Conservation (phyloP, 2,113 vertebrate genomes). For the western clawed frog (Xenopus tropicalis) region DNA sequence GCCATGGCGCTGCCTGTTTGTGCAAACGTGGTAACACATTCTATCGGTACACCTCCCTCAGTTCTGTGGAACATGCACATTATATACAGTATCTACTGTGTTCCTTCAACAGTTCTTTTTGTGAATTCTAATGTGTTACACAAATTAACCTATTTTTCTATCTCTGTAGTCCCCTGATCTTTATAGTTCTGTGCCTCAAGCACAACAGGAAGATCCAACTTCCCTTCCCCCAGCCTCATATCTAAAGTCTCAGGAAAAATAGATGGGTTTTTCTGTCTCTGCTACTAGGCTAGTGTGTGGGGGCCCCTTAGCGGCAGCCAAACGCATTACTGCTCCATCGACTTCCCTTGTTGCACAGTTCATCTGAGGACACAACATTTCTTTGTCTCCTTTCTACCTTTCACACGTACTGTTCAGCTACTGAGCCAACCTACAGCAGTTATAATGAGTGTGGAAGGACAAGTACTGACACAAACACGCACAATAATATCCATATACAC, state of each 20-base stretch:
- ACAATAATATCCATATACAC: no score
- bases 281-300: neutral
- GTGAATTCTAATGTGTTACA: no score
- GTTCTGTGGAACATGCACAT: no score
- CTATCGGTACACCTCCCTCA: no score
- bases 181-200: neutral
- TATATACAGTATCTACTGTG: no score
- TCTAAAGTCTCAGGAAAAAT: neutral
- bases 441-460: no score
- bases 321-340: neutral
- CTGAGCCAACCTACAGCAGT: no score
- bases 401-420: slow-evolving; percentile 1
- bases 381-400: slow-evolving; percentile 22
- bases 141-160: neutral
- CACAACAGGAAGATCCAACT: neutral
- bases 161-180: neutral
- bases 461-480: no score
- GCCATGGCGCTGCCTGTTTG: no score
- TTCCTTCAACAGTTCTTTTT: no score
- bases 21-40: no score
- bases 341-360: slow-evolving; percentile 21
- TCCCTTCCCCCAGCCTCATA: neutral
- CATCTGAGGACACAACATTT: slow-evolving; percentile 30
- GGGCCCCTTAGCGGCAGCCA: neutral
- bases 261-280: neutral